These are phyloP conservation scores for Labrus mixtus DNA, from an alignment of 2,113 vertebrate genomes.

Conservation along the genomic window DNA sequence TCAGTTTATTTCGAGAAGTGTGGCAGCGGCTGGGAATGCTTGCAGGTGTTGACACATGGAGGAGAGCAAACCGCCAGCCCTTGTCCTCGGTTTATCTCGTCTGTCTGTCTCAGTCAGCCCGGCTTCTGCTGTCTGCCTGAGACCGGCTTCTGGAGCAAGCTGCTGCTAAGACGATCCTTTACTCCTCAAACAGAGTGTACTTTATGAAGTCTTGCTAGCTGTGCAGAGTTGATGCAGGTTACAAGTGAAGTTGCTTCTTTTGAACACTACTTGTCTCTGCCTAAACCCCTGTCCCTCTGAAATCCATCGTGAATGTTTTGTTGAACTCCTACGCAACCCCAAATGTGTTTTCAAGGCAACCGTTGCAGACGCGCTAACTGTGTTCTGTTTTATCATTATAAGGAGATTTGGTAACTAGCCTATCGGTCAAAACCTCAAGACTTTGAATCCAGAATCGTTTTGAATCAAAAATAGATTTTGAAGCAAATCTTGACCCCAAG, in stretches of 20 bases:
- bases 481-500: too few species aligned
- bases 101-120: neutral
- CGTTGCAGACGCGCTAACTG: too few species aligned
- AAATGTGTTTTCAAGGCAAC: too few species aligned
- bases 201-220: neutral
- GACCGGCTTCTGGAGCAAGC: slow-evolving; percentile 16
- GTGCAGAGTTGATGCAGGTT: neutral
- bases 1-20: slow-evolving; percentile 32
- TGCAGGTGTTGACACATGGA: slow-evolving; percentile 16
- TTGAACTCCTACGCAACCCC: too few species aligned
- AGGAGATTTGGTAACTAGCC: too few species aligned
- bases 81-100: neutral
- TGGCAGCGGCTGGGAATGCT: neutral
- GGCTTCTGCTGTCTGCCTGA: neutral
- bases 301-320: too few species aligned
- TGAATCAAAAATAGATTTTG: too few species aligned
- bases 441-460: too few species aligned
- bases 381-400: too few species aligned
- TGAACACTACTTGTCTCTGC: neutral
- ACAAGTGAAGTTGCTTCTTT: neutral
- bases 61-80: neutral
- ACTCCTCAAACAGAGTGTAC: neutral
- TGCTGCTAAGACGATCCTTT: slow-evolving; percentile 13
- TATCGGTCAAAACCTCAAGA: too few species aligned
- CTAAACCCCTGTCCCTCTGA: too few species aligned